Base-by-base conservation (phyloP, 2,888 invertebrate genomes). In the Neoitamus cyanurus region DNA sequence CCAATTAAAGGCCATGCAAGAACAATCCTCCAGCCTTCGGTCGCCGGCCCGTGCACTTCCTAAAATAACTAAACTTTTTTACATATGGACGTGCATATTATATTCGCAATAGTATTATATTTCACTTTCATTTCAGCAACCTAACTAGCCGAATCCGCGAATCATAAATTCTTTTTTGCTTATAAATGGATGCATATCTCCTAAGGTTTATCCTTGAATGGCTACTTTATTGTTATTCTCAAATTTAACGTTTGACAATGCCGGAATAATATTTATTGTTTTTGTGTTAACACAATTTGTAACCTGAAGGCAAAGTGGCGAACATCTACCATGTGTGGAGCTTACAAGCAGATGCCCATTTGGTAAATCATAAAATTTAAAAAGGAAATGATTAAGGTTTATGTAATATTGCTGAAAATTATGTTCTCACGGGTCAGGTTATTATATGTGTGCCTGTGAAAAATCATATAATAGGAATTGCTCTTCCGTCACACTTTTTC, bases 361-460 rank as follows among this genome's bases (percentile, higher is more conserved):
- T 58, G 58, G 20, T 58, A 58, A 58, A 58, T 58, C 58, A 58
- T 58, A 58, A 58, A 58, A 15, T 58, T 20, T 7, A 58, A 58
- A 58, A 58, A 58, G 58, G 58, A 58, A 58, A 58, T 58, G 58
- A 58, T 20, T 25, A 46, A 11, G 42, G 20, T 75, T 75, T 73
- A 42, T 42, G 20, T 75, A 34, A 25, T 42, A 75, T 13, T 73
- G 13, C 20, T 31, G 42, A 37, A 75, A 75, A 75, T 37, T 28
- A 75, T 75, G 13, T 75, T 75, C 75, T 75, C 37, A 37, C 42
- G 42, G 42, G 25, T 42, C 58, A 75, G 42, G 75, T 75, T 48
- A 78, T 78, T 78, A 78, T 78, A 58, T 58, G 25, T 48, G 48
- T 48, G 58, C 58, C 48, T 78, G 78, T 31, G 58, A 78, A 78